Percentiles rank a stretch among this genome's conserved stretches.
Evolutionary conservation across 2,888 invertebrate genomes (phyloP).

Genomic region (Psylliodes chrysocephalus): DNA sequence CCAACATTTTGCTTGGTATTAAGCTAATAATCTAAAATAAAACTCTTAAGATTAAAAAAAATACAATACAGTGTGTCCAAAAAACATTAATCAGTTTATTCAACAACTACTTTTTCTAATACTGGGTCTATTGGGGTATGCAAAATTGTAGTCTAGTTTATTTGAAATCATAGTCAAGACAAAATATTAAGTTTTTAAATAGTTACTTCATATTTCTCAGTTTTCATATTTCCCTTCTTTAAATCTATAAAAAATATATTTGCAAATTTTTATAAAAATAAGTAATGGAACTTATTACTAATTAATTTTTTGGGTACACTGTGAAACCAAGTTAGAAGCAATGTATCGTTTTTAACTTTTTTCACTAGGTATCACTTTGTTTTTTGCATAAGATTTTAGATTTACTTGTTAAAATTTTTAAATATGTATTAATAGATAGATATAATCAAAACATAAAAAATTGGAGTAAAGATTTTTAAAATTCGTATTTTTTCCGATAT

Average conservation of each 20-base stretch:
- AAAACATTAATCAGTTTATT: no score
- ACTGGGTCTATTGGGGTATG: no score
- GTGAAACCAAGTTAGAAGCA: not conserved
- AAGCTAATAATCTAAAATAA: not conserved
- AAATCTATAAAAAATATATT: no score
- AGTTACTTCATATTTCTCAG: no score
- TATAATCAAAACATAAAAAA: not conserved
- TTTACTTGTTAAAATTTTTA: not conserved
- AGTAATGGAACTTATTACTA: no score
- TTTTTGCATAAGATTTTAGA: not conserved
- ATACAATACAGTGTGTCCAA: not conserved
- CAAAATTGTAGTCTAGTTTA: no score
- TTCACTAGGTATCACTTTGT: not conserved
- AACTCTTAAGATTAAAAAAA: not conserved
- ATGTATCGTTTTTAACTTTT: not conserved
- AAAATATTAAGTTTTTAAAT: no score
- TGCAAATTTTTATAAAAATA: no score
- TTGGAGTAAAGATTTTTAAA: not conserved
- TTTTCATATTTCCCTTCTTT: no score
- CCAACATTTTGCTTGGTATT: constrained; percentile 8
- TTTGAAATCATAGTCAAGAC: no score
- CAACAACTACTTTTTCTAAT: no score
- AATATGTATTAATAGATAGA: not conserved
- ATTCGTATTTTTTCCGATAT: not conserved
- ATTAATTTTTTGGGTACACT: not conserved